phyloP scores from a whole-genome alignment of 2,797 vertebrate genomes.

The Oreochromis mossambicus region DNA sequence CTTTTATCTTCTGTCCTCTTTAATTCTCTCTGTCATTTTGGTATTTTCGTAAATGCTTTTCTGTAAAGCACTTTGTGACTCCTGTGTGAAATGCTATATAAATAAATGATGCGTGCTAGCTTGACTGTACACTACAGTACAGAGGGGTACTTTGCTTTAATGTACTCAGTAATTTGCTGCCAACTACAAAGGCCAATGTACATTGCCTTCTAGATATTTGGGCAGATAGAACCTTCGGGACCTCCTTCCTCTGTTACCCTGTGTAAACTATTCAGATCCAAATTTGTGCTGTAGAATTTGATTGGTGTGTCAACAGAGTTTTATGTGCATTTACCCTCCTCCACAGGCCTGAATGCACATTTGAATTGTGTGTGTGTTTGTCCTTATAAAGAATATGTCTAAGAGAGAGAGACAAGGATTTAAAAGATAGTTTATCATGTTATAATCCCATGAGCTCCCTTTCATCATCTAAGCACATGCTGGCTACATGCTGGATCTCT shows the following conservation, averaged over 20 bases:
- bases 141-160: background rate
- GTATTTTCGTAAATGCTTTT: background rate
- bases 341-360: background rate
- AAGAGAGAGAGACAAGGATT: background rate
- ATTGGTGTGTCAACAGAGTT: background rate
- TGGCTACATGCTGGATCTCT: background rate
- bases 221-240: background rate
- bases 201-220: background rate
- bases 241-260: background rate
- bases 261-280: background rate
- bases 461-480: slow-evolving; percentile 31
- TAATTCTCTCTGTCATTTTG: background rate
- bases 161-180: background rate
- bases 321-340: background rate
- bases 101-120: background rate
- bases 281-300: background rate
- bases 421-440: background rate
- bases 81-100: background rate
- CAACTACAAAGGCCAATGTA: background rate
- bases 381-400: background rate
- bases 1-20: background rate
- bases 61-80: background rate
- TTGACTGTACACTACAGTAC: background rate
- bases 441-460: background rate
- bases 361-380: background rate